A percentile compares a stretch with the other conserved stretches of the same genome.
Evolutionary conservation across 2,888 invertebrate genomes (phyloP).

Genomic region (Carpatolechia fugitivella): DNA sequence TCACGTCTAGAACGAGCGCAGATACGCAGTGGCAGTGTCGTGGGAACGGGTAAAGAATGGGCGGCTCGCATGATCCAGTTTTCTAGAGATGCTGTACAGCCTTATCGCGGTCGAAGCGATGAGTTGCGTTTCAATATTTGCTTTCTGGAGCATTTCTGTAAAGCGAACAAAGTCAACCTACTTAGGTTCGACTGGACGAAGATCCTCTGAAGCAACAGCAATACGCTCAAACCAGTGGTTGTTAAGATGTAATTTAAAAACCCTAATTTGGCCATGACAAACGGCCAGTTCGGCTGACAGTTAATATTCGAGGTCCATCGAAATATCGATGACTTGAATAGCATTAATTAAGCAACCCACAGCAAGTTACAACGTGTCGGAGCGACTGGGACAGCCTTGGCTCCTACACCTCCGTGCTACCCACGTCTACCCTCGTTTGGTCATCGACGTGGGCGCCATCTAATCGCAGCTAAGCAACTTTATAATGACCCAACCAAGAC

Average conservation of each 20-base stretch:
- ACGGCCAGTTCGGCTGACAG: slow-evolving; percentile 16
- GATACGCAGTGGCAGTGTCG: slow-evolving; percentile 60
- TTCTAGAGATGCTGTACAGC: slow-evolving; percentile 63
- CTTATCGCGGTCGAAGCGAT: slow-evolving; percentile 69
- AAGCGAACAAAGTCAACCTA: not conserved
- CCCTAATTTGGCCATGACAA: slow-evolving; percentile 25
- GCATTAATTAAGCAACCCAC: slow-evolving; percentile 73
- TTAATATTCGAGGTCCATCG: slow-evolving; percentile 24
- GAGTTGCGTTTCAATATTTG: slow-evolving; percentile 68
- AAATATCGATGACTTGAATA: slow-evolving; percentile 51
- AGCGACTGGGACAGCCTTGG: slow-evolving; percentile 74
- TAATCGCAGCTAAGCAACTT: slow-evolving; percentile 71
- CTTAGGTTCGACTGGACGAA: not conserved
- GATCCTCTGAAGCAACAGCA: not conserved
- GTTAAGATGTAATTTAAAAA: slow-evolving; percentile 11
- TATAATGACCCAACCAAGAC: slow-evolving; percentile 66
- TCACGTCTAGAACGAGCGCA: slow-evolving; percentile 61
- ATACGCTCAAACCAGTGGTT: not conserved
- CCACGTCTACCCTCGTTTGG: slow-evolving; percentile 78
- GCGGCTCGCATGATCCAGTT: slow-evolving; percentile 66
- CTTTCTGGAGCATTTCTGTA: slow-evolving; percentile 42
- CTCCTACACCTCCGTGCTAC: slow-evolving; percentile 73
- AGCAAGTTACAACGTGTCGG: slow-evolving; percentile 57
- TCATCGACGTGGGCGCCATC: slow-evolving; percentile 69
- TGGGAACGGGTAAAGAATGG: slow-evolving; percentile 70